phyloP scores from a whole-genome alignment of 1,140 invertebrate genomes.

The Reticulitermes speratus region DNA sequence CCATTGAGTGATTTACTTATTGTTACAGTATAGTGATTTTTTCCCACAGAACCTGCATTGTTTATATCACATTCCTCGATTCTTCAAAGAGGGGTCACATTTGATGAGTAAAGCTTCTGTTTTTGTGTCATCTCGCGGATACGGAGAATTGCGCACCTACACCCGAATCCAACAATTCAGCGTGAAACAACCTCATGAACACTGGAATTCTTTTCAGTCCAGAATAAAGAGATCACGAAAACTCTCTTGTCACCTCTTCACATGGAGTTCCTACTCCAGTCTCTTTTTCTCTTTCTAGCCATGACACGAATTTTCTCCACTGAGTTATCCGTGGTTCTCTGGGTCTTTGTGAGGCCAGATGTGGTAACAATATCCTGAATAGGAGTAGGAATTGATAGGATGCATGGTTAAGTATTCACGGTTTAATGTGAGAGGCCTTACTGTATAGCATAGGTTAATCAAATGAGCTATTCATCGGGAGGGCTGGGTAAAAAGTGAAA shows the following conservation, averaged over 20 bases:
- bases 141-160: background rate
- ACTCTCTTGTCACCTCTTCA: background rate
- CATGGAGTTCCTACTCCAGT: background rate
- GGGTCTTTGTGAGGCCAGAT: background rate
- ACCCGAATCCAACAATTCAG: background rate
- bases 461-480: background rate
- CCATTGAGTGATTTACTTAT: too few relatives aligned
- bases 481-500: background rate
- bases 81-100: too few relatives aligned
- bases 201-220: background rate
- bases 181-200: background rate
- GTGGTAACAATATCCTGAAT: background rate
- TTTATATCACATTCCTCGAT: too few relatives aligned
- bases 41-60: too few relatives aligned
- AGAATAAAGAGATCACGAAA: background rate
- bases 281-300: background rate
- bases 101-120: too few relatives aligned
- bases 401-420: background rate
- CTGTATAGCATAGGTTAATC: constrained; percentile 11
- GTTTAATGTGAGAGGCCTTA: background rate
- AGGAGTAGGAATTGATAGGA: background rate
- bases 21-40: too few relatives aligned
- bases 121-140: background rate
- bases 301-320: background rate
- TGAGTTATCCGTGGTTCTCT: background rate